Percentiles rank a stretch among this genome's conserved stretches.
phyloP scores from a whole-genome alignment of 2,888 invertebrate genomes.

The Drosophila robusta region DNA sequence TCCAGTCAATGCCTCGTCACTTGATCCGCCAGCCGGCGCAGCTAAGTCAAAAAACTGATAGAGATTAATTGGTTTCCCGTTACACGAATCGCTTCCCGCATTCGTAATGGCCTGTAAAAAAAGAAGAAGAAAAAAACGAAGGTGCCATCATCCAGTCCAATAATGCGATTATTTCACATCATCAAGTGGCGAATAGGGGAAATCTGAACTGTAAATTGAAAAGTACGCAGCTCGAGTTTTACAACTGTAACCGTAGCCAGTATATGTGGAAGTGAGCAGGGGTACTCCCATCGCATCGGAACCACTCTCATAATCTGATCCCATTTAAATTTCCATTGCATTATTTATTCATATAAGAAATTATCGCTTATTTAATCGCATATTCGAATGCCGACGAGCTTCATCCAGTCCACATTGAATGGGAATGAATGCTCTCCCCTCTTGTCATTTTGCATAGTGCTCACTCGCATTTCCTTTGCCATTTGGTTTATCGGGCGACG shows the following conservation, averaged over 20 bases:
- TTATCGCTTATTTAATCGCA: constrained; percentile 80
- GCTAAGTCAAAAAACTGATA: constrained; percentile 59
- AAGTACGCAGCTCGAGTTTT: background rate
- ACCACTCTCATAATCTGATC: constrained; percentile 42
- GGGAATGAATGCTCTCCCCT: constrained; percentile 28
- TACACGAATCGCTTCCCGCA: constrained; percentile 49
- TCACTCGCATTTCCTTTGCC: constrained; percentile 49
- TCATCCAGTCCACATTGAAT: constrained; percentile 62
- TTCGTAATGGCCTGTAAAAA: constrained; percentile 31
- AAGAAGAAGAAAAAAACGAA: constrained; percentile 7
- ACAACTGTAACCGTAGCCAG: constrained; percentile 1
- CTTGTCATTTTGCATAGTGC: constrained; percentile 46
- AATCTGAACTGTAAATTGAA: constrained; percentile 35
- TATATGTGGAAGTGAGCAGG: background rate
- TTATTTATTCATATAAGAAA: constrained; percentile 79
- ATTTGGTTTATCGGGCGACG: constrained; percentile 65
- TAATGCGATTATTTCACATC: constrained; percentile 66
- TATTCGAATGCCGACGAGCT: no score
- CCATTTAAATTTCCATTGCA: constrained; percentile 24
- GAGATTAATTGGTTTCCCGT: constrained; percentile 77
- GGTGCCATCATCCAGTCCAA: constrained; percentile 32
- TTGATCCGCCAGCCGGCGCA: constrained; percentile 54
- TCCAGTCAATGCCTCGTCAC: constrained; percentile 80
- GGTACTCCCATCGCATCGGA: constrained; percentile 4
- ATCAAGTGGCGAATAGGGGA: constrained; percentile 11